A percentile compares a stretch with the other conserved stretches of the same genome.
phyloP scores from a whole-genome alignment of 2,888 invertebrate genomes.

The Drosophila prostipennis region DNA sequence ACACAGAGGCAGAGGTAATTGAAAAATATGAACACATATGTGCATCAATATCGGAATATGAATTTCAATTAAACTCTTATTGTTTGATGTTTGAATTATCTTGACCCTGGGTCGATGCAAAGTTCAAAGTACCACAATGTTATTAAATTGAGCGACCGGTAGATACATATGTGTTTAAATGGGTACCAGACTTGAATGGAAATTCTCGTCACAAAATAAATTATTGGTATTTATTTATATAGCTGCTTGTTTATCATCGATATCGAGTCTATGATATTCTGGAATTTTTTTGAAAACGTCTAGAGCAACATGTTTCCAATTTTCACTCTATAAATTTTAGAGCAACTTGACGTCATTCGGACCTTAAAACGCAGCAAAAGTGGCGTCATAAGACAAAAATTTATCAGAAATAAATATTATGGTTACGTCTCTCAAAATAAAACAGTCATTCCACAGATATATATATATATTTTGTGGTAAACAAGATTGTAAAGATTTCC shows the following conservation, averaged over 20 bases:
- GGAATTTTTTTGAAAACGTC: conserved; percentile 31
- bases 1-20: conserved; percentile 28
- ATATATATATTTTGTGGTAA: conserved; percentile 17
- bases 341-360: conserved; percentile 41
- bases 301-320: conserved; percentile 22
- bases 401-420: conserved; percentile 34
- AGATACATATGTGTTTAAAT: conserved; percentile 4
- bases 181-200: neutral
- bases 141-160: conserved; percentile 1
- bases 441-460: conserved; percentile 25
- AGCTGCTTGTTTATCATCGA: conserved; percentile 12
- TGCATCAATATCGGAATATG: conserved; percentile 24
- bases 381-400: conserved; percentile 30
- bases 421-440: conserved; percentile 18
- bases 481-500: conserved; percentile 39
- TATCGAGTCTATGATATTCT: conserved; percentile 10
- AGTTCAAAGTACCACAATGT: conserved; percentile 38
- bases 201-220: conserved; percentile 13
- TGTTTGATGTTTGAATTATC: conserved; percentile 36
- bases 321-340: conserved; percentile 34
- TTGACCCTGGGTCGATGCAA: conserved; percentile 33
- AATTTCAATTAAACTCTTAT: conserved; percentile 47
- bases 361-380: conserved; percentile 20
- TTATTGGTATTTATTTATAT: conserved; percentile 9
- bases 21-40: conserved; percentile 32